Base-by-base conservation (phyloP, 2,888 invertebrate genomes). In the Rugalucina vietnamica region DNA sequence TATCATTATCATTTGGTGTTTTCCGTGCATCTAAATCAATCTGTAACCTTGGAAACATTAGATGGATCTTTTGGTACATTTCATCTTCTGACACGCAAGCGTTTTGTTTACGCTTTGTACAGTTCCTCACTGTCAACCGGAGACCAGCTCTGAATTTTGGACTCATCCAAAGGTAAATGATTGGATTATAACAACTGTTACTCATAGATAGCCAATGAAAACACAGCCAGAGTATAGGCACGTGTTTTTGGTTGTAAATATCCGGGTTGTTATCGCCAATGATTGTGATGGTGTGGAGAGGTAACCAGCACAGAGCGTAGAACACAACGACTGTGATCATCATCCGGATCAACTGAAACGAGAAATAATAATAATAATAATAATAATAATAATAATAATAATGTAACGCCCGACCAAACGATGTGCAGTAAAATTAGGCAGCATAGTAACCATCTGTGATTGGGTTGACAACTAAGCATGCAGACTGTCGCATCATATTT, bases 151-250 rank as follows among this genome's bases (percentile, higher is more conserved):
- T 76, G 75, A 91, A 91, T 75, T 91, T 91, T 18, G 91, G 90
- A 69, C 90, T 91, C 89, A 91, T 90, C 88, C 89, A 90, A 29
- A 90, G 81, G 60, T 91, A 91, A 14, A 91, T 91, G 10, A 91
- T 82, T 5, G 91, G 91, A 57, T 91, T 91, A 39, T 90, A 90
- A 65, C 90, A 91, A 50, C 89, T 90, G 85, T 91, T 91, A 69
- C 90, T 90, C 90, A 91, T 91, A 3, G 91, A 89, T 10, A 91
- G 76, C 91, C 91, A 91, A 60, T 91, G 91, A 65, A 84, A 90
- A 57, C 88, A 86, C 27, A 90, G 78, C 91, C 91, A 91, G 14
- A 91, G 60, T 1, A 89, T 84, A 0, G 90, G 90, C 54, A 89
- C 88, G 57, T 89, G 82, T 12, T 81, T 82, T 60, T 87, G 78